Conservation (phyloP, 2,113 vertebrate species). For the Paracyprichromis sp. region DNA sequence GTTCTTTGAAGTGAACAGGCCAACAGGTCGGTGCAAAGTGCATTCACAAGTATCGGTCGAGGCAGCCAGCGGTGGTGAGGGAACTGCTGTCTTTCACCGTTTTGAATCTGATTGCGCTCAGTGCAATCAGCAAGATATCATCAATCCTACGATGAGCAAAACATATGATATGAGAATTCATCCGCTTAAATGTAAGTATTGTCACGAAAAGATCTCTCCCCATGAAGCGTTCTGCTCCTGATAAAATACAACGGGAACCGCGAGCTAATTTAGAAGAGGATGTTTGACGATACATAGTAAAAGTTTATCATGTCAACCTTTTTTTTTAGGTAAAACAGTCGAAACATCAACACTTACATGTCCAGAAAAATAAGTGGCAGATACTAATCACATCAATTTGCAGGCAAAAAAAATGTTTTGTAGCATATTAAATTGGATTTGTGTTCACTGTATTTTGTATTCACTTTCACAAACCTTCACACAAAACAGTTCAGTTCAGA, state of each 20-base stretch:
- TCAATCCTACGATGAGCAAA: background rate
- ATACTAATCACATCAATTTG: background rate
- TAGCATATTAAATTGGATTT: background rate
- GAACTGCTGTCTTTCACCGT: background rate
- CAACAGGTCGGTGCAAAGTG: conserved; percentile 9
- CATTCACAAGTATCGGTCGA: background rate
- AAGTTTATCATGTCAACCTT: rapidly evolving
- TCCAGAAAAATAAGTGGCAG: background rate
- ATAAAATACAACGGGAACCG: rapidly evolving
- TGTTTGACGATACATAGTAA: background rate
- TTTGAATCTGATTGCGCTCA: background rate
- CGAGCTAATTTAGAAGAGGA: background rate
- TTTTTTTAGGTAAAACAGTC: background rate
- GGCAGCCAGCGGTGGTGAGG: rapidly evolving
- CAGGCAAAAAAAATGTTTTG: rapidly evolving
- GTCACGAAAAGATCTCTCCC: background rate
- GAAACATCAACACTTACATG: background rate
- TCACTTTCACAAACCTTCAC: background rate
- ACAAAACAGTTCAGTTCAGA: background rate
- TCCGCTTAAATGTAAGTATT: background rate
- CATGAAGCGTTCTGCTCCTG: background rate
- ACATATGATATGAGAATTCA: background rate
- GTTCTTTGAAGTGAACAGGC: background rate
- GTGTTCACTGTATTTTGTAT: background rate
- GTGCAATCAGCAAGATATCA: background rate